Evolutionary conservation across 2,888 invertebrate genomes (phyloP).

Genomic region (Oscheius myriophilus): DNA sequence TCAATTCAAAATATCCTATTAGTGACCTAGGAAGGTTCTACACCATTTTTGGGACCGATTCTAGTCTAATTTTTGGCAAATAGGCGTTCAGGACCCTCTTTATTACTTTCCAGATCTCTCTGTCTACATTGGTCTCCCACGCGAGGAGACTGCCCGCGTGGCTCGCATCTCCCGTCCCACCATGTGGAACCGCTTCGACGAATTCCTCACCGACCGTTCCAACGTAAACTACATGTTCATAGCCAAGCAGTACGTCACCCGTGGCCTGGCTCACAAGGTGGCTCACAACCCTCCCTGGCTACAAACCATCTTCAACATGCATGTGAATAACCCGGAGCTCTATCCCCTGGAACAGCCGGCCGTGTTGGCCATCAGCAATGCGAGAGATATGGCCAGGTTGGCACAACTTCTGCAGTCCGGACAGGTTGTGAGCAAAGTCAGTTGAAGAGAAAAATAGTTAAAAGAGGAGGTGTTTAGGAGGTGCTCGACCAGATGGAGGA

Average conservation of each 20-base stretch:
- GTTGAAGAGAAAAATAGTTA: neutral
- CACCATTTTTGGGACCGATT: no score
- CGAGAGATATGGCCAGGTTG: constrained; percentile 49
- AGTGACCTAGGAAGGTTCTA: no score
- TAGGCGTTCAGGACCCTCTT: no score
- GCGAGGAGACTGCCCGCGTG: constrained; percentile 35
- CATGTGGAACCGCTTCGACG: constrained; percentile 39
- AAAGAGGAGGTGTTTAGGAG: neutral
- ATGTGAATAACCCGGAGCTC: constrained; percentile 57
- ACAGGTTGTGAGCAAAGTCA: constrained; percentile 37
- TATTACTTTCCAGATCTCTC: constrained; percentile 33
- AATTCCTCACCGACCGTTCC: constrained; percentile 42
- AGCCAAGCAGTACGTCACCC: constrained; percentile 32
- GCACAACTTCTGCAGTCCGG: constrained; percentile 37
- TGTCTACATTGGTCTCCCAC: constrained; percentile 44
- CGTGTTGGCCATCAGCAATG: constrained; percentile 48
- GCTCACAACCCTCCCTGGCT: constrained; percentile 48
- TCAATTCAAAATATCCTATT: no score
- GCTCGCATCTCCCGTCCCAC: constrained; percentile 34
- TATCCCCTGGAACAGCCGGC: constrained; percentile 56
- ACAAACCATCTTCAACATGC: constrained; percentile 36
- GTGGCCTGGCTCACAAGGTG: constrained; percentile 39
- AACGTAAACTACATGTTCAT: constrained; percentile 47
- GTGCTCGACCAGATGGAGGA: constrained; percentile 15
- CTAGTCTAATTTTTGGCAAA: no score